These are phyloP conservation scores for Palythoa heliodiscus DNA, from an alignment of 92 coral and sea anemone genomes.

Conservation along the genomic window DNA sequence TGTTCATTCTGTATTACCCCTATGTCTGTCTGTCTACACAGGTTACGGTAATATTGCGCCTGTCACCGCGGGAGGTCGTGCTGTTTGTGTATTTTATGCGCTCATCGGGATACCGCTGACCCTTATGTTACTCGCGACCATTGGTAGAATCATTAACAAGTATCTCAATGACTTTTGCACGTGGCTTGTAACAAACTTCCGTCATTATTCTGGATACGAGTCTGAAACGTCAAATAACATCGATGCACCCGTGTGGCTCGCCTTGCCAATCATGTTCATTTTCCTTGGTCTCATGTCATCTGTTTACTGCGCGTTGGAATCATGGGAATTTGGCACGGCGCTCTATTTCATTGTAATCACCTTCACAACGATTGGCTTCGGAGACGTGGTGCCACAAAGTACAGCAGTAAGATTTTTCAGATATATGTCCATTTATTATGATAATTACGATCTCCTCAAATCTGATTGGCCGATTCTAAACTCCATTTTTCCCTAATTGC, in stretches of 20 bases:
- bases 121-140: slow-evolving; percentile 86
- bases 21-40: slow-evolving; percentile 17
- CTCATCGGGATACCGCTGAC: slow-evolving; percentile 95
- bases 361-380: slow-evolving; percentile 93
- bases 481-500: too few species aligned
- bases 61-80: slow-evolving; percentile 77
- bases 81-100: slow-evolving; percentile 84
- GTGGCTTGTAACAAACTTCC: slow-evolving; percentile 72
- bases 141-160: slow-evolving; percentile 79
- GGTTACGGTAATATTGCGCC: slow-evolving; percentile 96
- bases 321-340: slow-evolving; percentile 94
- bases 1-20: background rate
- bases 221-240: slow-evolving; percentile 80
- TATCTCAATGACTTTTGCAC: slow-evolving; percentile 82
- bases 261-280: slow-evolving; percentile 73
- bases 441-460: too few species aligned
- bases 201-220: slow-evolving; percentile 68
- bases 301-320: slow-evolving; percentile 83
- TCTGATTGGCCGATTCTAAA: too few species aligned
- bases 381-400: slow-evolving; percentile 86
- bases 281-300: slow-evolving; percentile 81
- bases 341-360: slow-evolving; percentile 89
- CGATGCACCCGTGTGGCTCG: slow-evolving; percentile 92
- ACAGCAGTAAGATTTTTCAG: slow-evolving; percentile 66
- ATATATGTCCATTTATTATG: too few species aligned